Evolutionary conservation across 2,113 vertebrate genomes (phyloP).

Genomic region (Pseudopipra pipra): DNA sequence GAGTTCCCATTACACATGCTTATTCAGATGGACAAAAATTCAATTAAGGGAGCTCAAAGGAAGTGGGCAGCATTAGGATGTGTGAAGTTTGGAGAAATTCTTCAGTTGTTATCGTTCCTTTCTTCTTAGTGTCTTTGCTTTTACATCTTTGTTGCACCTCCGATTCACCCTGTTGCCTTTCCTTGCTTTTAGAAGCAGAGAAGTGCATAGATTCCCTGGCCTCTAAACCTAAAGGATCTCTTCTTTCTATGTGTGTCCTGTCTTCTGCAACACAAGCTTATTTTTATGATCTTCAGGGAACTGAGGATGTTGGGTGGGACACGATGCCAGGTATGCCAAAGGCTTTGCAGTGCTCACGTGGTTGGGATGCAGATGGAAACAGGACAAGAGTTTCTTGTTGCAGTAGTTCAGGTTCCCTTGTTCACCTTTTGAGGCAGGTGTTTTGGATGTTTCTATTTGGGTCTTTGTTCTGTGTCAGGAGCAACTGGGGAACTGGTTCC

Average conservation of each 20-base stretch:
- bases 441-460: background rate
- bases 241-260: background rate
- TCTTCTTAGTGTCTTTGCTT: background rate
- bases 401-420: background rate
- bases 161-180: background rate
- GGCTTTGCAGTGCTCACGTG: accelerated
- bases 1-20: slow-evolving; percentile 30
- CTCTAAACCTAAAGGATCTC: background rate
- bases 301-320: background rate
- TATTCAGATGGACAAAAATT: background rate
- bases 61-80: background rate
- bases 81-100: background rate
- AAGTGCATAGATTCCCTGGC: background rate
- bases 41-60: background rate
- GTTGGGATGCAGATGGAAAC: background rate
- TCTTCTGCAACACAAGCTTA: background rate
- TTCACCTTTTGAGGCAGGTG: background rate
- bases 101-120: background rate
- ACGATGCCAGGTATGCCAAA: background rate
- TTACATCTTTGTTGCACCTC: background rate
- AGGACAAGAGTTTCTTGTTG: background rate
- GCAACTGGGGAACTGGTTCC: background rate
- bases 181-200: background rate
- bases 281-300: background rate
- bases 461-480: background rate